Evolutionary conservation across 2,797 vertebrate genomes (phyloP).

Genomic region (Cheirogaleus major): DNA sequence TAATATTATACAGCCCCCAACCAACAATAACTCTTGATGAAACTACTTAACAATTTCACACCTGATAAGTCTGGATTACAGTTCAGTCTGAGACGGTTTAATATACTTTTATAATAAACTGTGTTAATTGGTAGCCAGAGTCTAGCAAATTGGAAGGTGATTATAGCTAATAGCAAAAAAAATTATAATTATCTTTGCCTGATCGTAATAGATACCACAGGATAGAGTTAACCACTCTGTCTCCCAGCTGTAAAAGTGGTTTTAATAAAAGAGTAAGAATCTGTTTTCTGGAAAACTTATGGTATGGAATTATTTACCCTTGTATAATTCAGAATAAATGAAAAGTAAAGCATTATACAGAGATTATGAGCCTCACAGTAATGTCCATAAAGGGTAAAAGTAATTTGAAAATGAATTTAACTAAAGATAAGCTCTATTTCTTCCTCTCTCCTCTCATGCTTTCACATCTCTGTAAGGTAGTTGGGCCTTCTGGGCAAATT

Average conservation of each 20-base stretch:
- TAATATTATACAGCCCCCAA: background rate
- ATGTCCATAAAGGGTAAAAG: background rate
- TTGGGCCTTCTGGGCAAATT: constrained; percentile 2
- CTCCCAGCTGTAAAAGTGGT: background rate
- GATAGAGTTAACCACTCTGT: background rate
- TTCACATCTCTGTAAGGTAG: background rate
- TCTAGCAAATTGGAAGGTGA: background rate
- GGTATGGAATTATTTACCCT: background rate
- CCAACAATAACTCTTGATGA: background rate
- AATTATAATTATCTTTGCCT: background rate
- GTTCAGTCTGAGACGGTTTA: background rate
- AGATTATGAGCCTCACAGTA: background rate
- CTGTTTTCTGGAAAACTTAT: constrained; percentile 10
- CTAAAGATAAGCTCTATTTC: background rate
- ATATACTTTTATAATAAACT: background rate
- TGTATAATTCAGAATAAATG: background rate
- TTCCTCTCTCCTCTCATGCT: background rate
- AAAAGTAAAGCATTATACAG: background rate
- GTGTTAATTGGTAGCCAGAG: background rate
- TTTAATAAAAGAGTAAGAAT: constrained; percentile 1
- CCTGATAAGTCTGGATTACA: background rate
- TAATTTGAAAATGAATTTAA: background rate
- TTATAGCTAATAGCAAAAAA: background rate
- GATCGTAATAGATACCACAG: background rate
- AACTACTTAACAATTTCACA: background rate